These are phyloP conservation scores for Peromyscus attwateri DNA, from an alignment of 2,797 vertebrate genomes.

Conservation along the genomic window DNA sequence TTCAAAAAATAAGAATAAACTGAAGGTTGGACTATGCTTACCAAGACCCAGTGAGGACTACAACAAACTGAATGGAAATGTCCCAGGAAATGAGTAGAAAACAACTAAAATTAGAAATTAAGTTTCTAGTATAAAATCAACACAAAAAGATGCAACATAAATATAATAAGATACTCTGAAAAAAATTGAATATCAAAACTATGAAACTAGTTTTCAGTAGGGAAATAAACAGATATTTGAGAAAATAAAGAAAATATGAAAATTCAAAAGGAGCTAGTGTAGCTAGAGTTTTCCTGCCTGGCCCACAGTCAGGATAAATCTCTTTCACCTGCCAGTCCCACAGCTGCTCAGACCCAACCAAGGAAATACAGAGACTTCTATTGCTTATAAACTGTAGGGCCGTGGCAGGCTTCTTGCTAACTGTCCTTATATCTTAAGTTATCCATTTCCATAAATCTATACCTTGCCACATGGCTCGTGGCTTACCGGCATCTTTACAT, in stretches of 20 bases:
- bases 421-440: too few relatives aligned
- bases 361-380: too few relatives aligned
- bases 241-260: not conserved
- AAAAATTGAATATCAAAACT: not conserved
- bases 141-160: not conserved
- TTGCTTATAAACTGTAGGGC: too few relatives aligned
- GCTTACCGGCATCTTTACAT: too few relatives aligned
- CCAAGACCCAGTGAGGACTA: not conserved
- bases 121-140: not conserved
- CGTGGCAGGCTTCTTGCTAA: too few relatives aligned
- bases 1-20: not conserved
- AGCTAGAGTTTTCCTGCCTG: too few relatives aligned
- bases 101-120: not conserved
- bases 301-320: too few relatives aligned
- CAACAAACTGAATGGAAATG: not conserved
- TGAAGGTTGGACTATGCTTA: not conserved
- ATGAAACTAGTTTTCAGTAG: not conserved
- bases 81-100: not conserved
- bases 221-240: not conserved
- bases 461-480: too few relatives aligned
- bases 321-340: too few relatives aligned
- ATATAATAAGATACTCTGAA: not conserved
- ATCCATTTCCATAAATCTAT: too few relatives aligned
- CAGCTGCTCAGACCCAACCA: too few relatives aligned
- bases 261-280: not conserved